These are phyloP conservation scores for Hemicordylus capensis DNA, from an alignment of 2,113 vertebrate species.

Conservation along the genomic window DNA sequence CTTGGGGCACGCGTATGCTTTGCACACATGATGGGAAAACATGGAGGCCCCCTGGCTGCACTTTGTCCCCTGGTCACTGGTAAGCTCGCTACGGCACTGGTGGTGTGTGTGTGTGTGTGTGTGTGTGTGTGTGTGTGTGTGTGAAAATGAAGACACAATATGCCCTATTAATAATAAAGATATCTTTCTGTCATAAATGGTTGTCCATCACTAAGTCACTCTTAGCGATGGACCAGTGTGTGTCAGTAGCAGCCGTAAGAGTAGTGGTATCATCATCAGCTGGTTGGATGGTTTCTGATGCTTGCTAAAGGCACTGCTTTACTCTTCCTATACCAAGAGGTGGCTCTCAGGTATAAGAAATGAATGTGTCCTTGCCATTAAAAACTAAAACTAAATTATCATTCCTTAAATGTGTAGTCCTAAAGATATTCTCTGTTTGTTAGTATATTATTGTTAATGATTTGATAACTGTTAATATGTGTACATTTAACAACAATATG, in stretches of 20 bases:
- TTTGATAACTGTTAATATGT: neutral
- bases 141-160: too few relatives aligned
- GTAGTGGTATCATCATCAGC: neutral
- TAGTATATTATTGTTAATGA: neutral
- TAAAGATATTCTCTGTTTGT: neutral
- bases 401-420: neutral
- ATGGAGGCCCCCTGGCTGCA: too few relatives aligned
- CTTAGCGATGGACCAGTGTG: too few relatives aligned
- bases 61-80: too few relatives aligned
- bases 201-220: too few relatives aligned
- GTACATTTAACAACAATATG: neutral
- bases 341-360: constrained; percentile 56
- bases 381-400: neutral
- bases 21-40: too few relatives aligned
- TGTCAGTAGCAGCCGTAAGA: neutral
- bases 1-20: too few relatives aligned
- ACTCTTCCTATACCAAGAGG: constrained; percentile 40
- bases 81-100: too few relatives aligned
- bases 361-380: neutral
- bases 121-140: too few relatives aligned
- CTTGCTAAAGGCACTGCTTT: constrained; percentile 26
- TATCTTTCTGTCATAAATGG: too few relatives aligned
- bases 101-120: too few relatives aligned
- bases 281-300: neutral
- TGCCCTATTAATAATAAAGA: too few relatives aligned